A percentile compares a stretch with the other conserved stretches of the same genome.
Conservation (phyloP, 2,888 invertebrate species). For the Melipona beecheii region DNA sequence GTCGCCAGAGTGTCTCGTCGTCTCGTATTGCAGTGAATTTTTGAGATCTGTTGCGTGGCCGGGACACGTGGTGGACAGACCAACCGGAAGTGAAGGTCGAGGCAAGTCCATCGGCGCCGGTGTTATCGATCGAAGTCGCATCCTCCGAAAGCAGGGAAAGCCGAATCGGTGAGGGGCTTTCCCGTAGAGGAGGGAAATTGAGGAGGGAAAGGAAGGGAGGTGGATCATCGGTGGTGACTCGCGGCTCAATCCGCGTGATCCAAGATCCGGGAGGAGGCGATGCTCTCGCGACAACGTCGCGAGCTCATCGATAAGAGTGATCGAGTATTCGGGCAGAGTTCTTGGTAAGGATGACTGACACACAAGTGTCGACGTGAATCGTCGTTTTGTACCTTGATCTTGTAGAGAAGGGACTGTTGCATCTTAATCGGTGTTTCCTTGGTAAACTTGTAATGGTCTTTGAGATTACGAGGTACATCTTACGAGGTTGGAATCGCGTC, state of each 20-base stretch:
- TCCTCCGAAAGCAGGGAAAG: constrained; percentile 28
- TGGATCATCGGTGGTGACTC: constrained; percentile 32
- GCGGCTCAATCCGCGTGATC: constrained; percentile 1
- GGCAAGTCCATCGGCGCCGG: not conserved
- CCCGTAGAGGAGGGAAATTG: not conserved
- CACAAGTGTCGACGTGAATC: not conserved
- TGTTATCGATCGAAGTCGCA: constrained; percentile 41
- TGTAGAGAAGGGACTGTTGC: not conserved
- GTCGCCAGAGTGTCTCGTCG: not conserved
- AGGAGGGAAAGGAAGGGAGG: not conserved
- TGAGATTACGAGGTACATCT: not conserved
- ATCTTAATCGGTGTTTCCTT: not conserved
- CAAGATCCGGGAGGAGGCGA: constrained; percentile 9
- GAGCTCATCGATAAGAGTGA: constrained; percentile 28
- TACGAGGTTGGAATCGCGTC: not conserved
- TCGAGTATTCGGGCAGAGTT: constrained; percentile 33
- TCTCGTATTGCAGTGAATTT: not conserved
- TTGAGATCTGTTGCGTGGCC: not conserved
- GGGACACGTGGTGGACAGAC: constrained; percentile 5
- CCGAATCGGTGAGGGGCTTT: not conserved
- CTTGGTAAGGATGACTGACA: constrained; percentile 42
- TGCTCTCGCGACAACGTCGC: constrained; percentile 49
- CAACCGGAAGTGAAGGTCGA: constrained; percentile 40
- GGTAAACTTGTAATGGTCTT: not conserved
- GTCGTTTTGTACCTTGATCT: not conserved